phyloP scores from a whole-genome alignment of 2,888 invertebrate genomes.

The Neuroscelio doddi region DNA sequence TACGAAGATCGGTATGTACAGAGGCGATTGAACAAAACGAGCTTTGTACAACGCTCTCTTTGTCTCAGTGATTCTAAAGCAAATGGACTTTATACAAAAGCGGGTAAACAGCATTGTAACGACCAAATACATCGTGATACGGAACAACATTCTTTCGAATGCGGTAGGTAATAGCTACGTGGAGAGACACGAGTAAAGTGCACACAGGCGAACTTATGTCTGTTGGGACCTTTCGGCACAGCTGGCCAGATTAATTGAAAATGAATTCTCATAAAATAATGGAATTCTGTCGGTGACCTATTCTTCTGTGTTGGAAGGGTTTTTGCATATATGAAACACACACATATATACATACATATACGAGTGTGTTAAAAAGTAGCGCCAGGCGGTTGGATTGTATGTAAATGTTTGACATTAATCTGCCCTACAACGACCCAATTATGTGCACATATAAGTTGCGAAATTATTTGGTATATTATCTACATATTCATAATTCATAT shows the following conservation, averaged over 20 bases:
- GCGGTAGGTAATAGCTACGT: slow-evolving; percentile 15
- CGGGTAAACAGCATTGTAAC: slow-evolving; percentile 35
- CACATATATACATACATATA: neutral
- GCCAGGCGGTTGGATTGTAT: slow-evolving; percentile 12
- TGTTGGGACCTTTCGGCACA: neutral
- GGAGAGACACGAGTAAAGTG: neutral
- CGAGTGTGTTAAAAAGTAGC: neutral
- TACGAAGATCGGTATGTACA: too few relatives aligned
- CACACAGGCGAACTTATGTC: slow-evolving; percentile 1
- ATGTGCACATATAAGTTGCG: slow-evolving; percentile 11
- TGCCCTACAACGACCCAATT: slow-evolving; percentile 18
- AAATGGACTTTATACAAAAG: slow-evolving; percentile 35
- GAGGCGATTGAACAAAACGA: slow-evolving; percentile 7
- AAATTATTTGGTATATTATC: slow-evolving; percentile 1
- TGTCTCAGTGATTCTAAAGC: slow-evolving; percentile 30
- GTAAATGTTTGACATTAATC: slow-evolving; percentile 22
- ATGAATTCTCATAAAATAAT: slow-evolving; percentile 23
- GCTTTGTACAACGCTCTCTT: slow-evolving; percentile 36
- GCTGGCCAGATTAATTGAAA: slow-evolving; percentile 34
- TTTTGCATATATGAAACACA: neutral
- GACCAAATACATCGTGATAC: slow-evolving; percentile 31
- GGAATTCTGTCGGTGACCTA: slow-evolving; percentile 6
- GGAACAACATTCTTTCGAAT: slow-evolving; percentile 31
- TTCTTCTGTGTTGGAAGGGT: neutral
- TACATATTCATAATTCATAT: too few relatives aligned